phyloP scores from a whole-genome alignment of 2,797 vertebrate species.

The Euphonia xanthogaster region DNA sequence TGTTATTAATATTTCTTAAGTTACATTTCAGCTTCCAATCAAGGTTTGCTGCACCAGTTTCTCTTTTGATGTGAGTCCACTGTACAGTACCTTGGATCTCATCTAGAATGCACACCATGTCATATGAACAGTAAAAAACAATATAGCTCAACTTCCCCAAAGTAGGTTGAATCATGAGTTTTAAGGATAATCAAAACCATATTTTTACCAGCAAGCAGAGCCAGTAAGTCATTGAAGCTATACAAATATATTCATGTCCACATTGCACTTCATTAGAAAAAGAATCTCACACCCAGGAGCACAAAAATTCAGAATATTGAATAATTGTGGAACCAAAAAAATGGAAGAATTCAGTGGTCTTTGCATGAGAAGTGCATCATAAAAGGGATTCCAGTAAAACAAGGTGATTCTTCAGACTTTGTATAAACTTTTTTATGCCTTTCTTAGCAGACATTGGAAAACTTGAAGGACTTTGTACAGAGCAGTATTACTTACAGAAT shows the following conservation, averaged over 20 bases:
- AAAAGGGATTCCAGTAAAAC: not conserved
- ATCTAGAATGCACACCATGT: conserved; percentile 27
- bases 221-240: conserved; percentile 54
- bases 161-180: conserved; percentile 60
- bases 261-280: conserved; percentile 38
- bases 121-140: conserved; percentile 50
- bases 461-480: not conserved
- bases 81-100: conserved; percentile 22
- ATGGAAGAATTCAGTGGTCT: not conserved
- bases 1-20: conserved; percentile 56
- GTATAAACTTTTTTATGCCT: not conserved
- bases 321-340: not conserved
- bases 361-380: not conserved
- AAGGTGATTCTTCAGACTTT: not conserved
- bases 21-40: conserved; percentile 39
- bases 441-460: not conserved
- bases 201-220: conserved; percentile 64
- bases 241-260: conserved; percentile 37
- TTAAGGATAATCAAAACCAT: conserved; percentile 71
- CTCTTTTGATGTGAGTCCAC: conserved; percentile 18
- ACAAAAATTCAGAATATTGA: not conserved
- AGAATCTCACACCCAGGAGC: conserved; percentile 2
- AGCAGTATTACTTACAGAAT: not conserved
- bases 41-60: conserved; percentile 26
- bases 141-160: conserved; percentile 52